Conservation (phyloP, 2,797 vertebrate species). For the Triplophysa bombifrons region DNA sequence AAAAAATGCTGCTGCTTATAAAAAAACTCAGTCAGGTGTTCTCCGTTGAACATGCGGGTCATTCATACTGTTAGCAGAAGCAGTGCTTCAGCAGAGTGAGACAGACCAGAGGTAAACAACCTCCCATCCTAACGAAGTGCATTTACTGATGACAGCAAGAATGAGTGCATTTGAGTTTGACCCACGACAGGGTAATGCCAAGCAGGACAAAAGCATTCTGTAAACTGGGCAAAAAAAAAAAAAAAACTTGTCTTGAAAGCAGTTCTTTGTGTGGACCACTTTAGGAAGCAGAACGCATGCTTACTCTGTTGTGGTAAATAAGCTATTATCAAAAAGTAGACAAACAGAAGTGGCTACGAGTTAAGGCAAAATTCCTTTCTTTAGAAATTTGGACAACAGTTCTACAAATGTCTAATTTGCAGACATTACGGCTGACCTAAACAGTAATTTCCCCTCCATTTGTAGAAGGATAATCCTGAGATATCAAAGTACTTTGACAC, state of each 20-base stretch:
- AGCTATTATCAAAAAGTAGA: not conserved
- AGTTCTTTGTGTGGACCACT: slow-evolving; percentile 10
- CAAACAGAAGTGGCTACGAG: not conserved
- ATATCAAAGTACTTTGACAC: slow-evolving; percentile 58
- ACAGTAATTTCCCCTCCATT: slow-evolving; percentile 13
- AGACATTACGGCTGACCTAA: not conserved
- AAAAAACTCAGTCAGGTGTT: slow-evolving; percentile 25
- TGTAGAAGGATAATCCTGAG: slow-evolving; percentile 52
- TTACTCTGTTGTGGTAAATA: slow-evolving; percentile 2
- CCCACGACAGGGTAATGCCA: slow-evolving; percentile 31
- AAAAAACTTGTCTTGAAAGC: not conserved
- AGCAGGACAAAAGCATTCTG: slow-evolving; percentile 23
- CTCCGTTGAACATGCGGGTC: slow-evolving; percentile 14
- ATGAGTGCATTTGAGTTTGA: slow-evolving; percentile 52
- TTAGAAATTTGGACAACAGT: not conserved
- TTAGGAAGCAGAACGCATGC: not conserved
- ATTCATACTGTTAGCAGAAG: slow-evolving; percentile 20
- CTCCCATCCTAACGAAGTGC: slow-evolving; percentile 43
- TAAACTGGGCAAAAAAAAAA: slow-evolving; percentile 6
- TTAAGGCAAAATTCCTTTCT: not conserved
- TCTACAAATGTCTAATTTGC: not conserved
- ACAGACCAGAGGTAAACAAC: slow-evolving; percentile 13
- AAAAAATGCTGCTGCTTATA: not conserved
- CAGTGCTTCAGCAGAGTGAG: slow-evolving; percentile 7
- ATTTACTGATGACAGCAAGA: slow-evolving; percentile 45